These are phyloP conservation scores for Spondyliosoma cantharus DNA, from an alignment of 2,797 vertebrate species.

Conservation along the genomic window DNA sequence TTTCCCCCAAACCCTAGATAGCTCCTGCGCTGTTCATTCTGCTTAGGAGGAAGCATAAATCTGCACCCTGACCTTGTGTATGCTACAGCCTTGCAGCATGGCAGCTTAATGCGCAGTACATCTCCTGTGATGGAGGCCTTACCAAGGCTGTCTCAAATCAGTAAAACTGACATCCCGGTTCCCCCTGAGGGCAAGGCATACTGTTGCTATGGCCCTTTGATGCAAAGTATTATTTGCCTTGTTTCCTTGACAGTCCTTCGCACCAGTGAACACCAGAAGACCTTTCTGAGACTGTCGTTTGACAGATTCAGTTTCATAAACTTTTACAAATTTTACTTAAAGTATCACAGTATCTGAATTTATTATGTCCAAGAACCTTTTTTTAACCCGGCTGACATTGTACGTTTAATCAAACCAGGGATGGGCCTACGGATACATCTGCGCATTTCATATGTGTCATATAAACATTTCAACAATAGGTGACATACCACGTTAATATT, in stretches of 20 bases:
- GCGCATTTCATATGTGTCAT: no score
- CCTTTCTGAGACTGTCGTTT: conserved; percentile 30
- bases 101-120: conserved; percentile 74
- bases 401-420: no score
- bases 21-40: conserved; percentile 78
- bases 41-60: conserved; percentile 82
- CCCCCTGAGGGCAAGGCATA: conserved; percentile 56
- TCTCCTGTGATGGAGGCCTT: conserved; percentile 77
- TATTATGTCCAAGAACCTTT: neutral
- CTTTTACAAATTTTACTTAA: neutral
- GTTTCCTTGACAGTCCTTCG: conserved; percentile 56
- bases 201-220: conserved; percentile 62
- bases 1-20: conserved; percentile 80
- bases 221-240: conserved; percentile 64
- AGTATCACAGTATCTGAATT: conserved; percentile 1
- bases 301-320: conserved; percentile 35
- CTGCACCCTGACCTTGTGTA: conserved; percentile 81
- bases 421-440: no score
- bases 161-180: conserved; percentile 71
- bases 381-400: no score
- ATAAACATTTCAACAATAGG: no score
- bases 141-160: conserved; percentile 79
- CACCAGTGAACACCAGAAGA: conserved; percentile 42
- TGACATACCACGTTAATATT: no score
- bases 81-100: conserved; percentile 72